Evolutionary conservation across 2,888 invertebrate genomes (phyloP), one percentile per base, ranked within the genome.

Genomic region (Rotaria magnacalcarata): DNA sequence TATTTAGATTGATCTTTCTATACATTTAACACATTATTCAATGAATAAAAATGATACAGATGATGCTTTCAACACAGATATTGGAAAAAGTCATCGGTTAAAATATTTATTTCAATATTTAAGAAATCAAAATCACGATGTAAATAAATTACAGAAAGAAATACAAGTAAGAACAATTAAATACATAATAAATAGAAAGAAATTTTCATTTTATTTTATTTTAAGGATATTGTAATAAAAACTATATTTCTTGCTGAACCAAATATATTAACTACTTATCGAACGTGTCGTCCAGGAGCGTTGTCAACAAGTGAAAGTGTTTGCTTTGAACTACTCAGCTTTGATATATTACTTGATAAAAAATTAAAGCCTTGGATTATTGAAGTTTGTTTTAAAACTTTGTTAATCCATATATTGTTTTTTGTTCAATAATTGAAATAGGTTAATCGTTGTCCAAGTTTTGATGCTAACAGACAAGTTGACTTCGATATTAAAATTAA

Each of bases 1-100:
- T n/a, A 88, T 89, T 84, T 89, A 91, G 91, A 89, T 89, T 86
- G 89, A 89, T 58, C 88, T 90, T 84, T 91, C 88, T 88, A 91
- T 91, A 91, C 91, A 91, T 88, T 89, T 91, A 88, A 91, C 91
- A n/a, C 91, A 91, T 89, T 91, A 91, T 88, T 90, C 90, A 16
- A 89, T 91, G 24, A 90, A 89, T 87, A 90, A 90, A 60, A 89
- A 88, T 86, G 91, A 91, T 86, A 89, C 90, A 87, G 90, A 90
- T 56, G 89, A 90, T 56, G 88, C 88, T 14, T 88, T 89, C 0
- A 87, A 84, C 67, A 24, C 19, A 43, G 11, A 80, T n/a, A 88
- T 89, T 19, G 91, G 91, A 84, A 91, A 90, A 87, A 91, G 90
- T 87, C 88, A 90, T 58, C 89, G 90, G 10, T 89, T 91, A 14